Evolutionary conservation across 2,888 invertebrate genomes (phyloP).

Genomic region (Tuta absoluta): DNA sequence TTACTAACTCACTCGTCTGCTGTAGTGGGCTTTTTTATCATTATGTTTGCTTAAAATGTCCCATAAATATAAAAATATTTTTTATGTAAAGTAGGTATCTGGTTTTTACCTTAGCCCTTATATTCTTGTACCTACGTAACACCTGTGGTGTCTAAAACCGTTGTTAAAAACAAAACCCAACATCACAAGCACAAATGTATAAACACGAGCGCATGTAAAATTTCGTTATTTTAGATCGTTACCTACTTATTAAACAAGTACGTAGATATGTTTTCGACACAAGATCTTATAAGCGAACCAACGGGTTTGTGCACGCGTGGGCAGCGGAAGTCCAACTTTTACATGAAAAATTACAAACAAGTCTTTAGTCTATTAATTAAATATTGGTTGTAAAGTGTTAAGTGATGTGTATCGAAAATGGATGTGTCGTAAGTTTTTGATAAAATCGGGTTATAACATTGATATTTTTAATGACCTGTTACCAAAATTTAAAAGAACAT

Average conservation of each 20-base stretch:
- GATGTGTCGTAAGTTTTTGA: no score
- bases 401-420: neutral
- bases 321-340: conserved; percentile 42
- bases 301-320: conserved; percentile 36
- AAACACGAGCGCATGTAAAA: neutral
- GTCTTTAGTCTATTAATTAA: conserved; percentile 23
- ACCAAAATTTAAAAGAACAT: no score
- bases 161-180: conserved; percentile 1
- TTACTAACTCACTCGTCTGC: no score
- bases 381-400: conserved; percentile 2
- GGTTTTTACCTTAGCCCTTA: no score
- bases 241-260: no score
- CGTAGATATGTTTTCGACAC: conserved; percentile 28
- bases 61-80: no score
- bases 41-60: no score
- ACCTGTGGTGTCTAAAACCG: conserved; percentile 30
- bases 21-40: no score
- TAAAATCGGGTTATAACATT: no score
- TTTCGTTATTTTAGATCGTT: conserved; percentile 4
- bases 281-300: conserved; percentile 21
- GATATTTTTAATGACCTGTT: no score
- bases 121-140: neutral
- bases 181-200: neutral
- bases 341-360: conserved; percentile 50
- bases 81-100: no score